Percentiles rank a stretch among this genome's conserved stretches.
Evolutionary conservation across 2,888 invertebrate genomes (phyloP).

Genomic region (Cetonia aurata): DNA sequence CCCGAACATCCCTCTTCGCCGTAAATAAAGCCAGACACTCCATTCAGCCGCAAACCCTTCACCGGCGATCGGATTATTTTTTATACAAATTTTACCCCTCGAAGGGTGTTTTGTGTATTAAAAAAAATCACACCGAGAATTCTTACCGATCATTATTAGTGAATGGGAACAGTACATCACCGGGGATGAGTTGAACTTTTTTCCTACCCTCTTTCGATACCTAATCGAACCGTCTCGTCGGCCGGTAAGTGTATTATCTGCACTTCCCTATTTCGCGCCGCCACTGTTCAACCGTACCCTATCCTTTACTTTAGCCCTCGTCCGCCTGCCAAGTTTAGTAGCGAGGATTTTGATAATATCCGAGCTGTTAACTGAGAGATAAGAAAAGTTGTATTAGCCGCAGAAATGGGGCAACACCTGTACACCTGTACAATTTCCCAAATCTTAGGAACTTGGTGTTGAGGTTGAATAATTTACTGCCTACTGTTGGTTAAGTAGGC

Average conservation of each 20-base stretch:
- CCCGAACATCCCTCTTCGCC: constrained; percentile 51
- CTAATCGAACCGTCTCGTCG: constrained; percentile 15
- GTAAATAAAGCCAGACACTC: constrained; percentile 65
- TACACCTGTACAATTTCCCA: constrained; percentile 44
- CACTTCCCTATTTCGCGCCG: constrained; percentile 2
- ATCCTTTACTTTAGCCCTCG: neutral
- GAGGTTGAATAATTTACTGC: constrained; percentile 42
- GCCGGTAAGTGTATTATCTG: constrained; percentile 33
- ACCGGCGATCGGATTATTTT: constrained; percentile 65
- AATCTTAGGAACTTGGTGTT: constrained; percentile 40
- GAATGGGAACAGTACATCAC: constrained; percentile 25
- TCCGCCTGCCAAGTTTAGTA: constrained; percentile 13
- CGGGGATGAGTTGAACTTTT: constrained; percentile 30
- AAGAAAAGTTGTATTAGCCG: constrained; percentile 43
- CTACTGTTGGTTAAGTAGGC: constrained; percentile 22
- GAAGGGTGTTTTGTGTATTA: constrained; percentile 64
- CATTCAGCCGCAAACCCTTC: constrained; percentile 66
- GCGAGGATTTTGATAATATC: constrained; percentile 33
- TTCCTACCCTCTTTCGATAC: constrained; percentile 17
- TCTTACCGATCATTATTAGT: constrained; percentile 53
- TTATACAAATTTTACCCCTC: constrained; percentile 62
- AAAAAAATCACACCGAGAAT: constrained; percentile 60
- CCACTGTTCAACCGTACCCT: neutral
- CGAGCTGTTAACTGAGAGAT: constrained; percentile 42
- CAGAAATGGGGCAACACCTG: constrained; percentile 36